Conservation (phyloP, 1,140 invertebrate species). For the Drosophila mojavensis region DNA sequence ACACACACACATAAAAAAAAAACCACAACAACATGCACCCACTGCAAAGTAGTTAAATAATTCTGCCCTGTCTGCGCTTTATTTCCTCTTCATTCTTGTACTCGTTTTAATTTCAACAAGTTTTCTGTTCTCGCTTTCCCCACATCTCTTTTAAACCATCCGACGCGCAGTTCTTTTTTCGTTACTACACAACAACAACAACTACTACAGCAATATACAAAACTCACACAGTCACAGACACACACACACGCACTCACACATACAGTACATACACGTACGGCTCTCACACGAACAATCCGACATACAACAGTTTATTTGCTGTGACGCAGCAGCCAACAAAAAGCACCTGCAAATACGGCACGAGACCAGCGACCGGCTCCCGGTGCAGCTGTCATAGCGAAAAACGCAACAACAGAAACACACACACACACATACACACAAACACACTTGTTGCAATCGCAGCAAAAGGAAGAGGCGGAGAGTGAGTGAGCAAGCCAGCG, state of each 20-base stretch:
- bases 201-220: constrained; percentile 42
- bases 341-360: constrained; percentile 53
- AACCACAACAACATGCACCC: constrained; percentile 75
- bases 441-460: constrained; percentile 67
- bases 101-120: constrained; percentile 74
- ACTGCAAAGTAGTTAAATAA: constrained; percentile 81
- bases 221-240: constrained; percentile 32
- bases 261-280: constrained; percentile 25
- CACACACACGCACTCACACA: constrained; percentile 38
- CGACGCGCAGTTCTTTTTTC: constrained; percentile 75
- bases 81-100: constrained; percentile 77
- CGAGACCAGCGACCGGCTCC: constrained; percentile 53
- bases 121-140: constrained; percentile 62
- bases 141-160: constrained; percentile 48
- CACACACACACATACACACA: constrained; percentile 15
- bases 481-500: constrained; percentile 2
- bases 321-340: constrained; percentile 44
- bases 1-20: constrained; percentile 24
- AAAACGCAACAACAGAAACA: constrained; percentile 38
- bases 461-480: constrained; percentile 35
- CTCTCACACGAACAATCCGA: constrained; percentile 26
- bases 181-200: constrained; percentile 69
- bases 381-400: constrained; percentile 58
- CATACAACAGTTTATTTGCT: constrained; percentile 32
- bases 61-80: constrained; percentile 81